phyloP scores from a whole-genome alignment of 2,888 invertebrate species.

The Amphipoea lucens region DNA sequence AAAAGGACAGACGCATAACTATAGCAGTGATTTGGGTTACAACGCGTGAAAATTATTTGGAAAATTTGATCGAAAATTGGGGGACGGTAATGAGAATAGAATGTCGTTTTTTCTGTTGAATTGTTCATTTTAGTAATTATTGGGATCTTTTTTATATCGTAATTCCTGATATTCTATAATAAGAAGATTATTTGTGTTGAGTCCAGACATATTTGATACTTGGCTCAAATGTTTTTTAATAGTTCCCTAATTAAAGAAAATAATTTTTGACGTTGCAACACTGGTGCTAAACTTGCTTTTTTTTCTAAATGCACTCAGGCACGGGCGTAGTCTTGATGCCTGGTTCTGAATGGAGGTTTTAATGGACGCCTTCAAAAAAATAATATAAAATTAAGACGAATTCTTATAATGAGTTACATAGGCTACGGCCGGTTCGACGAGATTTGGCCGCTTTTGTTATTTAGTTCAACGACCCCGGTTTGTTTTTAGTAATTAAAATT shows the following conservation, averaged over 20 bases:
- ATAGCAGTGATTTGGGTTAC: slow-evolving; percentile 55
- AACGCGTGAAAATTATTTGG: slow-evolving; percentile 57
- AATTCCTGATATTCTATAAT: slow-evolving; percentile 1
- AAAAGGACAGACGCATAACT: slow-evolving; percentile 70
- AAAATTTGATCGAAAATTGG: slow-evolving; percentile 38
- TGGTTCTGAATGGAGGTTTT: slow-evolving; percentile 82
- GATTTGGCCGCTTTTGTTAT: slow-evolving; percentile 81
- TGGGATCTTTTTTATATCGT: slow-evolving; percentile 7
- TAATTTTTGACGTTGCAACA: slow-evolving; percentile 24
- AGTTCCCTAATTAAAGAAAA: neutral
- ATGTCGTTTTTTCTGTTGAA: slow-evolving; percentile 21
- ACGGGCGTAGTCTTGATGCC: slow-evolving; percentile 78
- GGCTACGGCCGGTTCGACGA: slow-evolving; percentile 77
- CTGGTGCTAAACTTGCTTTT: slow-evolving; percentile 71
- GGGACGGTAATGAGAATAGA: slow-evolving; percentile 36
- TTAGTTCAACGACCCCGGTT: slow-evolving; percentile 76
- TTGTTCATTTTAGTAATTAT: slow-evolving; percentile 31
- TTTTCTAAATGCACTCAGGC: slow-evolving; percentile 68
- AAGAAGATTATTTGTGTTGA: neutral
- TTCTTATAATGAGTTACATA: slow-evolving; percentile 84
- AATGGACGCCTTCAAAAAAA: slow-evolving; percentile 83
- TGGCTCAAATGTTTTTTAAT: neutral
- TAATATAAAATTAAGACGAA: slow-evolving; percentile 86
- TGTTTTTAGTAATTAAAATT: slow-evolving; percentile 82
- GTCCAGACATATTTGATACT: neutral